phyloP scores from a whole-genome alignment of 2,797 vertebrate species.

The Sus cebifrons region DNA sequence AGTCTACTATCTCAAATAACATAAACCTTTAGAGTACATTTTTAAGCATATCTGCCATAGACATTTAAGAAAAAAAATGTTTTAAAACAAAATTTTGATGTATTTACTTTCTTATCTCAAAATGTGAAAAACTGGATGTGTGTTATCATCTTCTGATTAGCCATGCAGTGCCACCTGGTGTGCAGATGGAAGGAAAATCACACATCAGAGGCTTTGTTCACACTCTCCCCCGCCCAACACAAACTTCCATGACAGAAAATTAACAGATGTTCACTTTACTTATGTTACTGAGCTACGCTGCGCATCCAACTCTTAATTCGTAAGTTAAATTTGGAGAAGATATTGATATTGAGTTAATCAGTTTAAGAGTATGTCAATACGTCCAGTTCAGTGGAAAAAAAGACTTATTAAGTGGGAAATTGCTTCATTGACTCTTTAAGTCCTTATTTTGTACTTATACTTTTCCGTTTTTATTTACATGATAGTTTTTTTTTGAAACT shows the following conservation, averaged over 20 bases:
- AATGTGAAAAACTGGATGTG: constrained; percentile 86
- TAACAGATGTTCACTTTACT: constrained; percentile 92
- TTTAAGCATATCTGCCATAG: constrained; percentile 82
- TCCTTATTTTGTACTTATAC: constrained; percentile 69
- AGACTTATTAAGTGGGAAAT: constrained; percentile 75
- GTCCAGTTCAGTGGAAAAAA: constrained; percentile 77
- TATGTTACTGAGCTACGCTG: constrained; percentile 86
- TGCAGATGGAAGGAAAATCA: constrained; percentile 90
- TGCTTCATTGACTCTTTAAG: constrained; percentile 70
- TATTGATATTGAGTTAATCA: constrained; percentile 83
- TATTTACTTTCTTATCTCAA: constrained; percentile 87
- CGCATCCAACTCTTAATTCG: constrained; percentile 88
- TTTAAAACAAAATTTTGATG: constrained; percentile 57
- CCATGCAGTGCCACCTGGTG: constrained; percentile 90
- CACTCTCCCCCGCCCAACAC: constrained; percentile 87
- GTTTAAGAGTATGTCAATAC: constrained; percentile 81
- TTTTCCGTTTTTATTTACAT: not conserved
- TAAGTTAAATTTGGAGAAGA: constrained; percentile 89
- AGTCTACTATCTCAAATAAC: constrained; percentile 72
- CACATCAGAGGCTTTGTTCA: constrained; percentile 89
- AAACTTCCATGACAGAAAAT: constrained; percentile 89
- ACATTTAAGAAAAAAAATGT: constrained; percentile 66
- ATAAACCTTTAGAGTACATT: constrained; percentile 79
- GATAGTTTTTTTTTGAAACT: not conserved
- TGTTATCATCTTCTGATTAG: constrained; percentile 89